These are phyloP conservation scores for Nesoenas mayeri DNA, from an alignment of 2,113 vertebrate species.

Conservation along the genomic window DNA sequence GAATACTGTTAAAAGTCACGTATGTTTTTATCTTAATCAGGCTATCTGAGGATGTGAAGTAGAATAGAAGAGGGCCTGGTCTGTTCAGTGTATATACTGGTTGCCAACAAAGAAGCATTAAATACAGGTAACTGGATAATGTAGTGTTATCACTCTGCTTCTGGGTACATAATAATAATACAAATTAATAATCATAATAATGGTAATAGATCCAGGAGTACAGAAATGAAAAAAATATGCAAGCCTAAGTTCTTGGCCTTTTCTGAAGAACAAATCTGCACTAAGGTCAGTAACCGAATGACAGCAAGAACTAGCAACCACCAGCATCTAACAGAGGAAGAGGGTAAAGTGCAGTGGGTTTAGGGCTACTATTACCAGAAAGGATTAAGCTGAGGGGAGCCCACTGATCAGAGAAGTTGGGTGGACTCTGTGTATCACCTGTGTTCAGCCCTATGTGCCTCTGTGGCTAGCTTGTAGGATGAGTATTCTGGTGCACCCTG, in stretches of 20 bases:
- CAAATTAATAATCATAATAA: background rate
- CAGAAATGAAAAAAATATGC: background rate
- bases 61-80: background rate
- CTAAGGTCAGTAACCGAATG: background rate
- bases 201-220: background rate
- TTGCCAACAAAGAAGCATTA: background rate
- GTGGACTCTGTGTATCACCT: background rate
- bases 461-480: background rate
- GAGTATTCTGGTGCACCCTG: background rate
- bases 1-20: background rate
- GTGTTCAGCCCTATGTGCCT: background rate
- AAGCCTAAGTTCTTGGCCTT: background rate
- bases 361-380: background rate
- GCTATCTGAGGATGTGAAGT: background rate
- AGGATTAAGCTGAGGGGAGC: background rate
- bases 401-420: background rate
- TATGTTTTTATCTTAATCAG: background rate
- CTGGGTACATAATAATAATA: background rate
- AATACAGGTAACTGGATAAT: background rate
- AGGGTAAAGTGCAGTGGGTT: background rate
- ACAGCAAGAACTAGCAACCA: background rate
- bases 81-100: background rate
- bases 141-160: background rate
- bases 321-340: background rate
- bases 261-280: background rate